phyloP scores from a whole-genome alignment of 2,888 invertebrate genomes.

The Torymus tubicola region DNA sequence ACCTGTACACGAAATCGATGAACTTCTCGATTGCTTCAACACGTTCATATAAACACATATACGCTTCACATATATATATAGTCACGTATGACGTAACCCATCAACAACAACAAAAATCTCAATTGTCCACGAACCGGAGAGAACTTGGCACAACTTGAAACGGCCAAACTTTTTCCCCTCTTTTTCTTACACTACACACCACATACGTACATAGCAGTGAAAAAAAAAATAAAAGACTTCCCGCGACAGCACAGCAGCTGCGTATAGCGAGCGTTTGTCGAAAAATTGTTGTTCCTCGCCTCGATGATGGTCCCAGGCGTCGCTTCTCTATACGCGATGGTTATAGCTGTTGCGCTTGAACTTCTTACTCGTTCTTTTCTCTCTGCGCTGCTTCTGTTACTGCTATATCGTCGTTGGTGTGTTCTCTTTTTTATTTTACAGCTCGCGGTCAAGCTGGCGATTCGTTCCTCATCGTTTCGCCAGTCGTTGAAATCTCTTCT shows the following conservation, averaged over 20 bases:
- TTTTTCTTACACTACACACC: too few species aligned
- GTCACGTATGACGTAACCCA: too few species aligned
- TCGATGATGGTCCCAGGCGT: not conserved
- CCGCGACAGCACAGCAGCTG: not conserved
- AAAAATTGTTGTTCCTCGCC: conserved; percentile 5
- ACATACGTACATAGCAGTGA: too few species aligned
- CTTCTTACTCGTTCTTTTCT: conserved; percentile 3
- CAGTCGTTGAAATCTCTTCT: conserved; percentile 35
- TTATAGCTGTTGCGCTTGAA: not conserved
- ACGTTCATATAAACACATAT: not conserved
- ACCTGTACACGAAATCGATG: too few species aligned
- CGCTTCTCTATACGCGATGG: too few species aligned
- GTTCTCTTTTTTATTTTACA: not conserved
- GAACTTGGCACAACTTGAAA: not conserved
- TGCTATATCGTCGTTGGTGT: not conserved
- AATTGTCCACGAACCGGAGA: not conserved
- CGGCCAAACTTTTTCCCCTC: conserved; percentile 7
- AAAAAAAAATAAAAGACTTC: conserved; percentile 3
- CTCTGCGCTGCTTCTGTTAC: not conserved
- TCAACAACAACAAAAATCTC: not conserved
- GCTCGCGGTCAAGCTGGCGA: conserved; percentile 29
- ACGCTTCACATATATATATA: too few species aligned
- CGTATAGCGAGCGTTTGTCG: not conserved
- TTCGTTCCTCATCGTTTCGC: conserved; percentile 42
- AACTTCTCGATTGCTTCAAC: not conserved